Evolutionary conservation across 2,797 vertebrate species (phyloP), one percentile per base, ranked within the genome.

Genomic region (Anomalospiza imberbis): DNA sequence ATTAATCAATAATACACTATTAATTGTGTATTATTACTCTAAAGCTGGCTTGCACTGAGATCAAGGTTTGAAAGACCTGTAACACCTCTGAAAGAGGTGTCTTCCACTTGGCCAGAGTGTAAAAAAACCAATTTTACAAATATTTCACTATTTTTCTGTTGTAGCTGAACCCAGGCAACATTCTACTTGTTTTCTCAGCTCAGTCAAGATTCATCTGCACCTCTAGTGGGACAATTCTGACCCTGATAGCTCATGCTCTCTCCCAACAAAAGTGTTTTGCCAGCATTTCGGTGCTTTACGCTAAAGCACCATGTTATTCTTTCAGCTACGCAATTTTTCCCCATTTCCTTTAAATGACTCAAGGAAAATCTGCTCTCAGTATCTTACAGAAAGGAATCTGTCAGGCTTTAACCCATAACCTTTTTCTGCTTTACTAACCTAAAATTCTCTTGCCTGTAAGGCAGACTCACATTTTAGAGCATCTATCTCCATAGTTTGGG

Each of bases 241-340:
- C 62, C 68, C 85, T 6, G 1, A 62, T 29, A 88, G 79, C 50
- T 91, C 78, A 70, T 73, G 32, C 24, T 63, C 70, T 61, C 67
- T 85, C 55, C 53, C 47, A 57, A 16, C 32, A 72, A 78, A 92
- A 76, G 47, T 42, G 47, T 77, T 86, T 65, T 85, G 82, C 93
- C 70, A 71, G 94, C 68, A 88, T 93, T 95, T 95, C 79, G 68
- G 73, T 61, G 50, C 75, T 13, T 92, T 88, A 61, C 29, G 3
- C 65, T 88, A 88, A 77, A 93, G 47, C 22, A 68, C 45, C 20
- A 7, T 1, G 1, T 57, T 72, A 65, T 77, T 72, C 75, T 87
- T 73, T 71, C 66, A 78, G 38, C 38, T 48, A 34, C n/a, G 51
- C 2, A 0, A 12, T 74, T 80, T 93, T 51, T 3, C 34, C 45